Conservation (phyloP, 1,140 invertebrate genomes). For the Atta colombica region DNA sequence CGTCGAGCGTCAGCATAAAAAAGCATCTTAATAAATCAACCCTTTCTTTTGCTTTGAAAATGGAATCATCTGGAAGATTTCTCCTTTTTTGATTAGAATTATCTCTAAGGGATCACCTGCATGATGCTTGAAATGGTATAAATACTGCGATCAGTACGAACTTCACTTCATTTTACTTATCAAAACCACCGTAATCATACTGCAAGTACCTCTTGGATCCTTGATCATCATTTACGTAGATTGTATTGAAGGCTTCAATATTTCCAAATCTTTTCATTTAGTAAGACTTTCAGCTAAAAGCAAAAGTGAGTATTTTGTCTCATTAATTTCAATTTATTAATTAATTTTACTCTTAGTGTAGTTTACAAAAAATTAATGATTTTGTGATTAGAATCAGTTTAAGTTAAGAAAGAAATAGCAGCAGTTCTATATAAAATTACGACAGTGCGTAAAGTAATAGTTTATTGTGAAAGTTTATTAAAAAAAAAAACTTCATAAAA, state of each 20-base stretch:
- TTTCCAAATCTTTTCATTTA: too few relatives aligned
- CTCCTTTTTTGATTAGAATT: background rate
- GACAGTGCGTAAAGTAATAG: constrained; percentile 5
- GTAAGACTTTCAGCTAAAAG: background rate
- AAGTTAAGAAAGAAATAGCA: background rate
- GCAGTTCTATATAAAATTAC: constrained; percentile 15
- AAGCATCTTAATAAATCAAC: too few relatives aligned
- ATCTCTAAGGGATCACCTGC: background rate
- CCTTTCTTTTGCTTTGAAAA: background rate
- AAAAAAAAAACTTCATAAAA: background rate
- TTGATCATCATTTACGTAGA: background rate
- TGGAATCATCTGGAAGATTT: background rate
- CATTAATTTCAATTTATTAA: background rate
- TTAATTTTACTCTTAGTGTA: background rate
- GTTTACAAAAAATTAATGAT: background rate
- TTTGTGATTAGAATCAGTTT: background rate
- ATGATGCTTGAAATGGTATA: background rate
- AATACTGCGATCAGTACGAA: background rate
- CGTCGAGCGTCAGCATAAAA: too few relatives aligned
- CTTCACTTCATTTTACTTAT: too few relatives aligned
- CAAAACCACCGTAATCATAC: background rate
- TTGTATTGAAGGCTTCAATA: background rate
- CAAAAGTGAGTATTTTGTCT: background rate
- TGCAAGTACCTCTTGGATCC: too few relatives aligned
- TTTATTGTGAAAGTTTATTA: background rate